Evolutionary conservation across 2,888 invertebrate genomes (phyloP).

Genomic region (Xylota segnis): DNA sequence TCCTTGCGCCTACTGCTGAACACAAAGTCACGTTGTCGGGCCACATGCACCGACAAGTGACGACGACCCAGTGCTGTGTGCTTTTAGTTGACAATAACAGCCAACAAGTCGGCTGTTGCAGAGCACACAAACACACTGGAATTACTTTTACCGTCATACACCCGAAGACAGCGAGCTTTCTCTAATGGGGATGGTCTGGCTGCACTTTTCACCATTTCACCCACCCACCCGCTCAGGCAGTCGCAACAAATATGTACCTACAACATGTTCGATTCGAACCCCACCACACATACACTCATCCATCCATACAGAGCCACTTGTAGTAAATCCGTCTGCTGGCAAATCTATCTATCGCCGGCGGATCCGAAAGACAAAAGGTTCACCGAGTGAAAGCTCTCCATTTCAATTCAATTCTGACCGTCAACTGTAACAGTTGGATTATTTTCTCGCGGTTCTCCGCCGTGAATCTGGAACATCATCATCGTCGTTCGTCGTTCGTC

Average conservation of each 20-base stretch:
- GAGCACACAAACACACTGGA: slow-evolving; percentile 13
- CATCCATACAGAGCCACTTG: neutral
- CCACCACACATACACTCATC: neutral
- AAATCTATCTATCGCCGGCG: slow-evolving; percentile 40
- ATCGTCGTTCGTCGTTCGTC: slow-evolving; percentile 2
- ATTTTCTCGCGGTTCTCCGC: neutral
- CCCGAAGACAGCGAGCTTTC: slow-evolving; percentile 29
- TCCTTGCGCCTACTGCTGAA: slow-evolving; percentile 2
- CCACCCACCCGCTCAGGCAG: neutral
- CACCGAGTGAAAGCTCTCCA: slow-evolving; percentile 64
- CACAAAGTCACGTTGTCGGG: slow-evolving; percentile 47
- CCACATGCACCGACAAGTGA: slow-evolving; percentile 42
- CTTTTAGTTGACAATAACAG: neutral
- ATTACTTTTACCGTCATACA: neutral
- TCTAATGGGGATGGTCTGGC: neutral
- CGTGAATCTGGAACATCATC: slow-evolving; percentile 12
- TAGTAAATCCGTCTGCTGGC: neutral
- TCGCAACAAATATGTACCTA: neutral
- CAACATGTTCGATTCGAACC: slow-evolving; percentile 60
- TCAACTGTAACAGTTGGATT: slow-evolving; percentile 55
- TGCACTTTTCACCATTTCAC: neutral
- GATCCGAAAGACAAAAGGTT: slow-evolving; percentile 58
- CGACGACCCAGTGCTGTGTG: slow-evolving; percentile 18
- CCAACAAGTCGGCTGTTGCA: slow-evolving; percentile 29
- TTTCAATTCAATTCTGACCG: slow-evolving; percentile 68